phyloP scores from a whole-genome alignment of 2,113 vertebrate species.

The Sander vitreus region DNA sequence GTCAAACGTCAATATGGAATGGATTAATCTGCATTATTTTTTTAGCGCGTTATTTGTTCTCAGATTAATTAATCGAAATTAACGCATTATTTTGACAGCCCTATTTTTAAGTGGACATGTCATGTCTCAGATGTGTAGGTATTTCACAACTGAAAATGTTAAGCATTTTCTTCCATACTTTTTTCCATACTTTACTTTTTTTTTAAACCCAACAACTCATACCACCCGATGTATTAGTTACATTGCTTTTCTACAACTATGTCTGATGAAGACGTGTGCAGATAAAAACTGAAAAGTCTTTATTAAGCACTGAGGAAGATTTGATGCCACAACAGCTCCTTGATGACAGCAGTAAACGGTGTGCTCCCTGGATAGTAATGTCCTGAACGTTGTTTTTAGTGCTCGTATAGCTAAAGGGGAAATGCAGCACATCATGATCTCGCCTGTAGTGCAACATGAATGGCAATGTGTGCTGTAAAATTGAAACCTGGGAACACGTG shows the following conservation, averaged over 20 bases:
- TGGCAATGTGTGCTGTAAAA: constrained; percentile 23
- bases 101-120: constrained; percentile 17
- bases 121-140: background rate
- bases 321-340: background rate
- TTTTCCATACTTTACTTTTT: background rate
- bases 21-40: no score
- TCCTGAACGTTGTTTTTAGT: background rate
- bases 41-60: no score
- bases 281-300: constrained; percentile 9
- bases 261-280: background rate
- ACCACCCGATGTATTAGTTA: background rate
- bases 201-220: background rate
- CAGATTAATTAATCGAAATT: no score
- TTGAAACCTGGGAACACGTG: constrained; percentile 40
- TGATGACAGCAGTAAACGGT: constrained; percentile 8
- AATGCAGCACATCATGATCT: background rate
- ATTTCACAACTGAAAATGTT: background rate
- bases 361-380: background rate
- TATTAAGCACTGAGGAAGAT: background rate
- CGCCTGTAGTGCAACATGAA: constrained; percentile 13
- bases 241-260: background rate
- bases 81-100: no score
- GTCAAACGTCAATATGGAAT: no score
- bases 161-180: background rate
- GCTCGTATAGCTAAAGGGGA: background rate